A percentile compares a stretch with the other conserved stretches of the same genome.
These are phyloP conservation scores for Acanthococcus lagerstroemiae DNA, from an alignment of 2,888 invertebrate species.

Conservation along the genomic window DNA sequence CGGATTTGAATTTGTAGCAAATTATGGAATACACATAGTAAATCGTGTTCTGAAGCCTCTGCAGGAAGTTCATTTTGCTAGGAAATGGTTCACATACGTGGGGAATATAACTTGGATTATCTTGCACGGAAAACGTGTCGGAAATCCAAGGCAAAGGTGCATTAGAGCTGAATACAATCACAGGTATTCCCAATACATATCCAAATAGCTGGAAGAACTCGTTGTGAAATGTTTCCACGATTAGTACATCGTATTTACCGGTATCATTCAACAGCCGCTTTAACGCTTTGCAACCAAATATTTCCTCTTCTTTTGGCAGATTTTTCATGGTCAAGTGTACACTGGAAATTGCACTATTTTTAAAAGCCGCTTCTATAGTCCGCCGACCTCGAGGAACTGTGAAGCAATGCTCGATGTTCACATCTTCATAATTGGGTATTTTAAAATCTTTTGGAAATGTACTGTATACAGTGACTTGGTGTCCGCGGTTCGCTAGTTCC, in stretches of 20 bases:
- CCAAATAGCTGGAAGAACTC: constrained; percentile 60
- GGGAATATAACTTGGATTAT: constrained; percentile 24
- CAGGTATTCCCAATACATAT: constrained; percentile 42
- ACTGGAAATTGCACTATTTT: too few relatives aligned
- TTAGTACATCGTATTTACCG: constrained; percentile 52
- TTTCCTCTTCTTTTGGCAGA: too few relatives aligned
- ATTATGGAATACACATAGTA: neutral
- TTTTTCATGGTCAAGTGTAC: too few relatives aligned
- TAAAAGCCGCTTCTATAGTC: too few relatives aligned
- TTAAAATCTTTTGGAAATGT: too few relatives aligned
- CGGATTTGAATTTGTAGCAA: constrained; percentile 1
- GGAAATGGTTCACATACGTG: constrained; percentile 1
- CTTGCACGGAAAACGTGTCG: constrained; percentile 7
- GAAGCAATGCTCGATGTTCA: too few relatives aligned
- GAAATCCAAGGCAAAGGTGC: constrained; percentile 53
- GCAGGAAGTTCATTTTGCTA: neutral
- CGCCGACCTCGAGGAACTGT: too few relatives aligned
- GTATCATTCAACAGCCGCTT: too few relatives aligned
- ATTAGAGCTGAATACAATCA: constrained; percentile 50
- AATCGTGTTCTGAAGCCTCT: neutral
- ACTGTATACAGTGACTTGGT: too few relatives aligned
- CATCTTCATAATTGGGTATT: too few relatives aligned
- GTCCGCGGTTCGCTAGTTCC: too few relatives aligned
- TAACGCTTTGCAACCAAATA: too few relatives aligned
- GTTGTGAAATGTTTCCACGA: constrained; percentile 58